These are phyloP conservation scores for Ondatra zibethicus DNA, from an alignment of 2,113 vertebrate species.

Conservation along the genomic window DNA sequence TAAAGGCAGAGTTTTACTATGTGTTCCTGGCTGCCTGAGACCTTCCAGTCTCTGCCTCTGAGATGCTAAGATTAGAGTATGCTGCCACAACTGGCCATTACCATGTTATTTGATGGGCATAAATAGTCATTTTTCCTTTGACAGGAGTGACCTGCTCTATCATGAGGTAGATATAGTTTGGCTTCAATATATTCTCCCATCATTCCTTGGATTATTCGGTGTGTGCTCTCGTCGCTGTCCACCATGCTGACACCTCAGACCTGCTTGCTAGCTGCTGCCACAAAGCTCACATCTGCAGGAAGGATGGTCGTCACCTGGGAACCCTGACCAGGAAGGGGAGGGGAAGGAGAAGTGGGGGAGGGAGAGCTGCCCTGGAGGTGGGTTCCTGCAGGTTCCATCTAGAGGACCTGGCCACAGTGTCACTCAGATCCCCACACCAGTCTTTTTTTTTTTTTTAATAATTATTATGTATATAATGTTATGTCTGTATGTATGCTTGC, in stretches of 20 bases:
- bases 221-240: too few species aligned
- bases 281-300: background rate
- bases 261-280: background rate
- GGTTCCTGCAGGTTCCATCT: too few species aligned
- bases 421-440: background rate
- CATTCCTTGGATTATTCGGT: background rate
- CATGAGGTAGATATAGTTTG: background rate
- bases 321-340: background rate
- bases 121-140: background rate
- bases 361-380: background rate
- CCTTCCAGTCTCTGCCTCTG: background rate
- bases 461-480: too few species aligned
- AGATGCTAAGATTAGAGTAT: background rate
- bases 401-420: background rate
- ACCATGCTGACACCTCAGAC: rapidly evolving
- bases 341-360: background rate
- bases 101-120: background rate
- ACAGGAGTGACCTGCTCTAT: background rate
- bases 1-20: background rate
- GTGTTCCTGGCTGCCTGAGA: background rate
- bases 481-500: too few species aligned
- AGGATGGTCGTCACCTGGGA: background rate
- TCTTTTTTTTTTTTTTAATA: too few species aligned
- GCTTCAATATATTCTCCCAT: background rate
- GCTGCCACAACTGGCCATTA: background rate